Percentiles rank a stretch among this genome's conserved stretches.
Evolutionary conservation across 2,888 invertebrate genomes (phyloP).

Genomic region (Phorcus lineatus): DNA sequence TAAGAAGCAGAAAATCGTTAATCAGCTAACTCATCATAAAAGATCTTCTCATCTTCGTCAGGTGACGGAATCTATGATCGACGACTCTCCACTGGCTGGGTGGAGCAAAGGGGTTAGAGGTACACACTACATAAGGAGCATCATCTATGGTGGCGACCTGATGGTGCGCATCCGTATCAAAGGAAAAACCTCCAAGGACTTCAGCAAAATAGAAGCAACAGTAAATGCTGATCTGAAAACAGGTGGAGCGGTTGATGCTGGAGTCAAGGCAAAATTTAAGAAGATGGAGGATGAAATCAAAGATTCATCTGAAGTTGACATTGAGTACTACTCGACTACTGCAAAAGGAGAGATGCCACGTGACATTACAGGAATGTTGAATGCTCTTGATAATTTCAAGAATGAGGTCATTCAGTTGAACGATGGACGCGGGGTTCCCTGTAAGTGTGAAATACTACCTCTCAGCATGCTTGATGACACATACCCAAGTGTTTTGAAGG

Average conservation of each 20-base stretch:
- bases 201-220: too few species aligned
- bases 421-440: background rate
- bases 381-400: background rate
- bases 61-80: background rate
- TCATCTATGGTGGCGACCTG: background rate
- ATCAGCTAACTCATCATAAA: too few species aligned
- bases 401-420: background rate
- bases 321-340: background rate
- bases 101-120: background rate
- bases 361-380: background rate
- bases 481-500: background rate
- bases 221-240: background rate
- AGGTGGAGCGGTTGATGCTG: background rate
- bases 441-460: background rate
- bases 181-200: background rate
- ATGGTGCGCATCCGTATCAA: background rate
- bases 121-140: background rate
- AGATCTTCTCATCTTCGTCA: background rate
- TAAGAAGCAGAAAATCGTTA: too few species aligned
- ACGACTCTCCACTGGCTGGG: background rate
- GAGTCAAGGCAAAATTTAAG: background rate
- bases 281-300: background rate
- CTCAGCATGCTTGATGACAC: background rate
- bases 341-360: background rate
- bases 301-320: background rate